These are phyloP conservation scores for Strigamia maritima DNA, from an alignment of 2,888 invertebrate species.

Conservation along the genomic window DNA sequence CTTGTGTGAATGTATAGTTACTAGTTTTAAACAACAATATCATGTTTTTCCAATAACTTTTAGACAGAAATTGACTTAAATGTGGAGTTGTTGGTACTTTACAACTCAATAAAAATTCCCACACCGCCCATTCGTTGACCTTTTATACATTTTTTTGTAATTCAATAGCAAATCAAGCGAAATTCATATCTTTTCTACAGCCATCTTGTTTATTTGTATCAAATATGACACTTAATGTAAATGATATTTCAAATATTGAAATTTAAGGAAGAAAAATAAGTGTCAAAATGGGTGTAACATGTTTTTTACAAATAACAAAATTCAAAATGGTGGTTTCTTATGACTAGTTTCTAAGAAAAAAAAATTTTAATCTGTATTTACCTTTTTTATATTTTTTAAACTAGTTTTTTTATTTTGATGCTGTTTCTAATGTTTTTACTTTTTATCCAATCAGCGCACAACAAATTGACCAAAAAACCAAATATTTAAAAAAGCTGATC, in stretches of 20 bases:
- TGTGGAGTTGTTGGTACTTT: not conserved
- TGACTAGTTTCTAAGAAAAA: too few species aligned
- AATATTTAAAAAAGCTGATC: not conserved
- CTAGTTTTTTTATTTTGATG: not conserved
- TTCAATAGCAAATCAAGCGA: not conserved
- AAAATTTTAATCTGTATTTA: too few species aligned
- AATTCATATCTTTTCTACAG: not conserved
- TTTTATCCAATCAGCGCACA: not conserved
- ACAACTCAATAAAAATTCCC: not conserved
- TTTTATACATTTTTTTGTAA: not conserved
- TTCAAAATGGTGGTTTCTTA: not conserved
- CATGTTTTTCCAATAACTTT: not conserved
- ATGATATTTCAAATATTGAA: not conserved
- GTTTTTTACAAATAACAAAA: not conserved
- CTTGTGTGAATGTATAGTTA: not conserved
- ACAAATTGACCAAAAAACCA: not conserved
- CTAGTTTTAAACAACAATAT: not conserved
- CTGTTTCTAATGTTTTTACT: not conserved
- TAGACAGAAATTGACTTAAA: not conserved
- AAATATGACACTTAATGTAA: not conserved
- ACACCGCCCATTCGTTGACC: not conserved
- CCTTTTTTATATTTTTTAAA: not conserved
- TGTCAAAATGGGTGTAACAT: not conserved
- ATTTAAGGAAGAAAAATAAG: not conserved
- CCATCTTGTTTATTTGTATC: not conserved